Base-by-base conservation (phyloP, 2,113 vertebrate species). In the Coptodon bakossiorum region DNA sequence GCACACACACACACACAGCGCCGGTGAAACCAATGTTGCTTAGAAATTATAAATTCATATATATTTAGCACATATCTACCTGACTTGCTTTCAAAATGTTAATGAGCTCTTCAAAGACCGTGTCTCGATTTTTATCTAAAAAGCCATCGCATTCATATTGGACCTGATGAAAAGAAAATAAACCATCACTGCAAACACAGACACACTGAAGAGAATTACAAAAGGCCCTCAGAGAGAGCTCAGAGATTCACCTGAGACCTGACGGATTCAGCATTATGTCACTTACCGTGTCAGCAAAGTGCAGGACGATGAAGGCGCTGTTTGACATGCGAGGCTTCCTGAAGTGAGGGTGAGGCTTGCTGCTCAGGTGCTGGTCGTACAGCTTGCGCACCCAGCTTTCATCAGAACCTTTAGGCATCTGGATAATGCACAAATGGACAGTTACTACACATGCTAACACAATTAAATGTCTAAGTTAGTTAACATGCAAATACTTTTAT, bases 81-180 rank as follows among this genome's bases (percentile, higher is more conserved):
- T 97, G 96, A 94, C 97, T 97, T 17, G 96, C 97, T 96, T 89
- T 88, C 88, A 98, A 95, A 86, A 98, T 96, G 81, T 97, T 97
- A 53, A 97, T 92, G 29, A 97, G 96, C 91, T 97, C 97, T 88
- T 97, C 95, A 0, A 97, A 97, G n/a, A 96, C 95, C 0, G 95
- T 91, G 5, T 97, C 97, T 86, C 97, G 94, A 68, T 97, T 97
- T 93, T 97, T 97, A 89, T 97, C 94, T 88, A 97, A 83, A 83
- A 97, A 97, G 4, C 97, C 96, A 1, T 76, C 86, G 19, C 97
- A 96, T 86, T 97, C 97, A 54, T 97, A 97, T 43, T 96, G 96
- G 22, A 97, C 97, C 97, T 97, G 92, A 76, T 14, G 29, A 10
- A 53, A 48, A 50, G 6, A 12, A 81, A 14, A 48, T 17, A 76